A percentile compares a stretch with the other conserved stretches of the same genome.
These are phyloP conservation scores for Sarcophaga subvicina DNA, from an alignment of 2,888 invertebrate species.

Conservation along the genomic window DNA sequence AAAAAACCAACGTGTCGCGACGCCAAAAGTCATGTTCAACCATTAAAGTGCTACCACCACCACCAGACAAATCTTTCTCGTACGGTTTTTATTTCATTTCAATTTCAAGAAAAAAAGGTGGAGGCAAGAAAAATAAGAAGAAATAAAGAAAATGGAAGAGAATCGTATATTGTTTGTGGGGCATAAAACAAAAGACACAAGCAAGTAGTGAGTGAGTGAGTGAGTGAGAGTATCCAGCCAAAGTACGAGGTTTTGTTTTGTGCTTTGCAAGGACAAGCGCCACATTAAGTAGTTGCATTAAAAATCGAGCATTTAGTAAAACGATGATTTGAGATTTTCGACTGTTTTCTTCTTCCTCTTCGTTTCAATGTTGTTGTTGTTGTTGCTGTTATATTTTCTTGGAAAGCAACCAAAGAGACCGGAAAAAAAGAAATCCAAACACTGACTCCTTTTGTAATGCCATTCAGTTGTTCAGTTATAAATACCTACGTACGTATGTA, in stretches of 20 bases:
- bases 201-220: neutral
- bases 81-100: conserved; percentile 53
- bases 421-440: conserved; percentile 31
- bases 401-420: conserved; percentile 47
- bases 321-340: conserved; percentile 61
- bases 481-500: neutral
- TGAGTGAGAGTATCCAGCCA: neutral
- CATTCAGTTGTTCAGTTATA: neutral
- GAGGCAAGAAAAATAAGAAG: conserved; percentile 34
- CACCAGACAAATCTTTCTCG: conserved; percentile 56
- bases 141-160: conserved; percentile 25
- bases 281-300: conserved; percentile 72
- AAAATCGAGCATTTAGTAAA: conserved; percentile 67
- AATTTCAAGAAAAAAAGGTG: conserved; percentile 14
- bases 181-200: conserved; percentile 56
- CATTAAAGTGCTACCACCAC: conserved; percentile 49
- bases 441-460: conserved; percentile 24
- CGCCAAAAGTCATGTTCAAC: conserved; percentile 67
- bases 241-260: conserved; percentile 5
- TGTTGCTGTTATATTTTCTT: conserved; percentile 54
- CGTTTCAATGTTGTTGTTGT: conserved; percentile 28
- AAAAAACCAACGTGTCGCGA: conserved; percentile 69
- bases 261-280: conserved; percentile 68
- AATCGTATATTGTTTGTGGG: conserved; percentile 6
- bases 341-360: conserved; percentile 1